Base-by-base conservation (phyloP, 1,140 invertebrate genomes). In the Eubasilissa regina region DNA sequence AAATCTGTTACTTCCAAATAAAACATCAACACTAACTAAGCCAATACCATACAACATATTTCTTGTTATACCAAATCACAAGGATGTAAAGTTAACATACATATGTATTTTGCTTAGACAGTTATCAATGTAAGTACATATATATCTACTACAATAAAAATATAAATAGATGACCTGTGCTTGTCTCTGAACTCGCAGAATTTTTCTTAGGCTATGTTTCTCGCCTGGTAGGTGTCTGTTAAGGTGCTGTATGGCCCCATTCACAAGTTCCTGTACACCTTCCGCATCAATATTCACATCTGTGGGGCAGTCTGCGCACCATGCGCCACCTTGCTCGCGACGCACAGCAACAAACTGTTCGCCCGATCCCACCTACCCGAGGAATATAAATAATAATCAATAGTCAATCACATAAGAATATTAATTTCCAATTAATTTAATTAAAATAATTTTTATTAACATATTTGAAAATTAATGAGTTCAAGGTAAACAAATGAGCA, bases 331-430 rank as follows among this genome's bases (percentile, higher is more conserved):
- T 17, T 19, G 13, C 9, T 82, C 81, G 21, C 86, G 83, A n/a
- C 86, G 86, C 55, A 89, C 83, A 45, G 88, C 89, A 48, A 89
- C 84, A 75, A 89, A 89, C 81, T 89, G 87, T 81, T 89, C 89
- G 11, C 88, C 87, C 35, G 89, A 89, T 11, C 87, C 86, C 9
- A 85, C 84, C 89, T 89, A 78, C 44, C 56, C 17, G 25, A 13
- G 9, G 21, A 55, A 3, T 35, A 35, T 35, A 35, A 35, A 3
- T 35, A 3, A 35, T n/a, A n/a, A n/a, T n/a, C n/a, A n/a, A n/a
- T n/a, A n/a, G n/a, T n/a, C n/a, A n/a, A n/a, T n/a, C n/a, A n/a
- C n/a, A n/a, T n/a, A n/a, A n/a, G n/a, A n/a, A n/a, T n/a, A n/a
- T n/a, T n/a, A n/a, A n/a, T n/a, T n/a, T n/a, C n/a, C n/a, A n/a